These are phyloP conservation scores for Eustalomyia histrio DNA, from an alignment of 2,888 invertebrate genomes.

Conservation along the genomic window DNA sequence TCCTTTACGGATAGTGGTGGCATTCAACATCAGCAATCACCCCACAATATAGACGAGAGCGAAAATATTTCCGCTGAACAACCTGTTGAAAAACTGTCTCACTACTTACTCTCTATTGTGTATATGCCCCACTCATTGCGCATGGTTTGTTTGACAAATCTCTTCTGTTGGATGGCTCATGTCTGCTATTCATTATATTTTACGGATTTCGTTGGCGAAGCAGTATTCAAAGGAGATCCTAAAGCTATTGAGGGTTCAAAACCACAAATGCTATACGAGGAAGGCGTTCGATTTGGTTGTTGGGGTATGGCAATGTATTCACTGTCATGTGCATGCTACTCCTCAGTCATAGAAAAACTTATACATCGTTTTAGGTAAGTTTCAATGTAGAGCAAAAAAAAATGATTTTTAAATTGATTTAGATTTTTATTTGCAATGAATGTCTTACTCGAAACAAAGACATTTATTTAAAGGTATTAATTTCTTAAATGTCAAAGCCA, in stretches of 20 bases:
- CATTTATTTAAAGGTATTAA: too few relatives aligned
- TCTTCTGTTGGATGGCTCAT: conserved; percentile 99
- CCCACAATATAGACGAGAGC: conserved; percentile 23
- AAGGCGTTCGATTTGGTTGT: conserved; percentile 96
- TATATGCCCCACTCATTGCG: conserved; percentile 93
- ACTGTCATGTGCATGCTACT: conserved; percentile 96
- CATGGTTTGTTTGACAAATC: conserved; percentile 93
- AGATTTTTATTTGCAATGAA: too few relatives aligned
- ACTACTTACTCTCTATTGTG: conserved; percentile 94
- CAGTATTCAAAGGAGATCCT: conserved; percentile 78
- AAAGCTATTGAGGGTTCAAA: conserved; percentile 86
- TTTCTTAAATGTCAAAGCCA: too few relatives aligned
- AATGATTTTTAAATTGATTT: too few relatives aligned
- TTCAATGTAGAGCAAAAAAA: too few relatives aligned
- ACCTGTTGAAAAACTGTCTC: conserved; percentile 82
- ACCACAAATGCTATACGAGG: conserved; percentile 87
- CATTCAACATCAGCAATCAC: conserved; percentile 20
- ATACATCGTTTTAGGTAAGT: conserved; percentile 86
- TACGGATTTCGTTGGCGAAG: conserved; percentile 89
- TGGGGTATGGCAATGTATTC: conserved; percentile 98
- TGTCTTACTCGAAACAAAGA: too few relatives aligned
- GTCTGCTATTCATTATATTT: conserved; percentile 98
- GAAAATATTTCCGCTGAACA: conserved; percentile 56
- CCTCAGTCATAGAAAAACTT: conserved; percentile 91
- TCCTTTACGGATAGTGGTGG: conserved; percentile 25